Evolutionary conservation across 2,888 invertebrate species (phyloP).

Genomic region (Aporophyla nigra): DNA sequence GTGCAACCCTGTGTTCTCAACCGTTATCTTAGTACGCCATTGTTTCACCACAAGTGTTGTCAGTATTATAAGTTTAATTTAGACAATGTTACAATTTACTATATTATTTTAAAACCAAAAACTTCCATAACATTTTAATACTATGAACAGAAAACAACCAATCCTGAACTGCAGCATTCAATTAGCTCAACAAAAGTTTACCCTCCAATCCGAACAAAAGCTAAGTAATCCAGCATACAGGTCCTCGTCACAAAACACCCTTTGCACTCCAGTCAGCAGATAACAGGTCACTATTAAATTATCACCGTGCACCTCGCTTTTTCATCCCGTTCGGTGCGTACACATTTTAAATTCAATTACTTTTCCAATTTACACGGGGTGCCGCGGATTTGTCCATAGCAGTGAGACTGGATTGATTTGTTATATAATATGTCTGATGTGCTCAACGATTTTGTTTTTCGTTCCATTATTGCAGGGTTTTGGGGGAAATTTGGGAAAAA

Average conservation of each 20-base stretch:
- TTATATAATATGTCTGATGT: constrained; percentile 60
- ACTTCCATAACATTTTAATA: too few species aligned
- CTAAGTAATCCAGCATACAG: constrained; percentile 39
- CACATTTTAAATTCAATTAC: constrained; percentile 81
- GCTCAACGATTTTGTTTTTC: constrained; percentile 52
- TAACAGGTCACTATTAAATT: constrained; percentile 70
- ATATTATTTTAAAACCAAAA: too few species aligned
- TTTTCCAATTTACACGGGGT: constrained; percentile 76
- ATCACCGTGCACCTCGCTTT: constrained; percentile 66
- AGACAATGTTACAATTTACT: too few species aligned
- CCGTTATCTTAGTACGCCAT: too few species aligned
- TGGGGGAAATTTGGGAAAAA: background rate
- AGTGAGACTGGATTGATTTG: constrained; percentile 73
- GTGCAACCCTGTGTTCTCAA: too few species aligned
- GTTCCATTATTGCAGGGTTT: constrained; percentile 36
- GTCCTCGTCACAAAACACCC: constrained; percentile 37
- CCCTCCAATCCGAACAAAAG: constrained; percentile 32
- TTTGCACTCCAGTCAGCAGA: constrained; percentile 29
- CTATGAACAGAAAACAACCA: background rate
- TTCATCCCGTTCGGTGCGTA: constrained; percentile 61
- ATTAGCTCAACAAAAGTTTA: constrained; percentile 46
- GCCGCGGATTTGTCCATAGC: constrained; percentile 69
- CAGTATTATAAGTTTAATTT: too few species aligned
- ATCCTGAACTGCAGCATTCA: constrained; percentile 10
- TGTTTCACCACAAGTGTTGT: too few species aligned